Evolutionary conservation across 2,888 invertebrate species (phyloP).

Genomic region (Ptychoptera albimana): DNA sequence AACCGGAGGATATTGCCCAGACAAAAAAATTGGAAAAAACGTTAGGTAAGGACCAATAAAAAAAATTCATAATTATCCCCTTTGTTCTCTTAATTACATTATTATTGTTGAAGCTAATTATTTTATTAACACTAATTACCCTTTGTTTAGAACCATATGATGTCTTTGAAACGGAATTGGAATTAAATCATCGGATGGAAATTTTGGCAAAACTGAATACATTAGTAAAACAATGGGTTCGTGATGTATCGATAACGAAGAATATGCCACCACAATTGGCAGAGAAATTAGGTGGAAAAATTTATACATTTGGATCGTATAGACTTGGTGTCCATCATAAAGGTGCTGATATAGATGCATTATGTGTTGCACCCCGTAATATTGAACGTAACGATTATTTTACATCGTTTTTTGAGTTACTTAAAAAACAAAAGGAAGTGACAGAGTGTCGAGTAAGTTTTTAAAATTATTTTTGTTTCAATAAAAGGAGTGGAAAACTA

Average conservation of each 20-base stretch:
- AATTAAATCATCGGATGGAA: conserved; percentile 79
- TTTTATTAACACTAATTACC: neutral
- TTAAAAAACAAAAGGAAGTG: conserved; percentile 75
- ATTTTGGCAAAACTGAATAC: conserved; percentile 72
- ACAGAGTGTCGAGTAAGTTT: conserved; percentile 45
- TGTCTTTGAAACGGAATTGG: conserved; percentile 80
- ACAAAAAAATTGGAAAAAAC: conserved; percentile 55
- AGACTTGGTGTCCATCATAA: conserved; percentile 88
- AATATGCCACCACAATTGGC: conserved; percentile 87
- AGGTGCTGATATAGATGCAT: conserved; percentile 97
- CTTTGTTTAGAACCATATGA: conserved; percentile 54
- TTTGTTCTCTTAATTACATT: neutral
- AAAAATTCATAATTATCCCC: neutral
- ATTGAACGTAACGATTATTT: conserved; percentile 91
- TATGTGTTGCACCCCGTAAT: conserved; percentile 95
- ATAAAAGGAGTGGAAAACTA: too few relatives aligned
- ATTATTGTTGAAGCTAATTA: neutral
- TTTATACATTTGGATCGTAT: conserved; percentile 99
- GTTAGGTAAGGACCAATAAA: conserved; percentile 25
- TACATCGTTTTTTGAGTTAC: conserved; percentile 78
- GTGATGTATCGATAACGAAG: conserved; percentile 69
- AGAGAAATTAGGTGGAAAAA: conserved; percentile 89
- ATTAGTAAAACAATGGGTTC: conserved; percentile 88
- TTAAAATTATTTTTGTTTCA: too few relatives aligned
- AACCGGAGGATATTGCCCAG: conserved; percentile 49